A percentile compares a stretch with the other conserved stretches of the same genome.
Evolutionary conservation across 1,140 invertebrate species (phyloP).

Genomic region (Papilio machaon): DNA sequence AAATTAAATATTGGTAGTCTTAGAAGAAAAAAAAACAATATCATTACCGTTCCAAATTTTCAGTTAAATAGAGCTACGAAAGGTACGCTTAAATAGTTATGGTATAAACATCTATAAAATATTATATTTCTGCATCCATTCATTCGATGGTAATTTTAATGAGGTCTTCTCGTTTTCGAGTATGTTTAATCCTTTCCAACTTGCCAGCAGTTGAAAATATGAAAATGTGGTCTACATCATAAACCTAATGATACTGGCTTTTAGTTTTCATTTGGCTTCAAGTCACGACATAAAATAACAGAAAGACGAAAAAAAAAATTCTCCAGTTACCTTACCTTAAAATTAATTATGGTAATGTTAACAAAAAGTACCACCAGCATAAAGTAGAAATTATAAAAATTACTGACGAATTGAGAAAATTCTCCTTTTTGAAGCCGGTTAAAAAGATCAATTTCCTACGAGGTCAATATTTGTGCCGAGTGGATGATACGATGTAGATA

Average conservation of each 20-base stretch:
- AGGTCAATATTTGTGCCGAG: background rate
- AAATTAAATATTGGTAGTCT: no score
- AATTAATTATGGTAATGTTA: no score
- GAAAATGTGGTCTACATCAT: background rate
- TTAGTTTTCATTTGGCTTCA: background rate
- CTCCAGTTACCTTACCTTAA: no score
- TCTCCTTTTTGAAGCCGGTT: background rate
- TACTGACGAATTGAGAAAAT: no score
- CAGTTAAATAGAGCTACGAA: background rate
- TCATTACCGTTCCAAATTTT: background rate
- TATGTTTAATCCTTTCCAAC: background rate
- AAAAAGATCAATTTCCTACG: background rate
- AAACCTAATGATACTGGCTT: background rate
- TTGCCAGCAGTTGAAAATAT: background rate
- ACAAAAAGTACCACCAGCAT: no score
- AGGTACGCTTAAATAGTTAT: background rate
- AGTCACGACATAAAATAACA: background rate
- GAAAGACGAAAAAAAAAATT: no score
- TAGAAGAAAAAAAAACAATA: no score
- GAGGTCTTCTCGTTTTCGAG: slow-evolving; percentile 1
- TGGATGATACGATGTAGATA: background rate
- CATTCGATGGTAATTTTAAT: slow-evolving; percentile 9
- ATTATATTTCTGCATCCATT: background rate
- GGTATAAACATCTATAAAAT: background rate
- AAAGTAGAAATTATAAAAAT: no score